Percentiles rank a stretch among this genome's conserved stretches.
phyloP scores from a whole-genome alignment of 2,888 invertebrate species.

The Antheraea assamensis region DNA sequence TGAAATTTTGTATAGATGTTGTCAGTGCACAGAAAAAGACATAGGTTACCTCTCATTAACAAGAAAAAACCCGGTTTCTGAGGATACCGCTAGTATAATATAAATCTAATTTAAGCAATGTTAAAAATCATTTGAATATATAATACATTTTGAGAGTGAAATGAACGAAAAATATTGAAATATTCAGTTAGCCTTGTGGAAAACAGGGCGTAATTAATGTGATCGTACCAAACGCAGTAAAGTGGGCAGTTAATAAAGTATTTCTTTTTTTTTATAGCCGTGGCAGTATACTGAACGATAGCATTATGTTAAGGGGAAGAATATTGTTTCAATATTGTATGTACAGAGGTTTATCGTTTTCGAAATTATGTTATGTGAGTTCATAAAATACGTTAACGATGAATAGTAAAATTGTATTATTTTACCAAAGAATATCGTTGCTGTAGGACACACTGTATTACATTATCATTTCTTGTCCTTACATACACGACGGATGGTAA shows the following conservation, averaged over 20 bases:
- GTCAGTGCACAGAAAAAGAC: too few relatives aligned
- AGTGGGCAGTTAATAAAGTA: conserved; percentile 55
- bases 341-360: conserved; percentile 44
- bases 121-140: background rate
- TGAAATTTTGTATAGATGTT: too few relatives aligned
- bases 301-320: conserved; percentile 54
- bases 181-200: conserved; percentile 48
- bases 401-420: conserved; percentile 6
- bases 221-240: conserved; percentile 55
- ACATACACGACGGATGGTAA: background rate
- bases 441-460: background rate
- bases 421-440: background rate
- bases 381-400: conserved; percentile 19
- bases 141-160: background rate
- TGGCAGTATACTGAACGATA: conserved; percentile 48
- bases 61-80: too few relatives aligned
- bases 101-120: background rate
- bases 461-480: background rate
- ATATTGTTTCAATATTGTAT: conserved; percentile 52
- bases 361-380: conserved; percentile 29
- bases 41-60: too few relatives aligned
- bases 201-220: conserved; percentile 58
- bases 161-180: conserved; percentile 40
- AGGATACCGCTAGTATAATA: background rate
- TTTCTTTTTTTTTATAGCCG: conserved; percentile 46